Evolutionary conservation across 2,797 vertebrate genomes (phyloP).

Genomic region (Lagorchestes hirsutus): DNA sequence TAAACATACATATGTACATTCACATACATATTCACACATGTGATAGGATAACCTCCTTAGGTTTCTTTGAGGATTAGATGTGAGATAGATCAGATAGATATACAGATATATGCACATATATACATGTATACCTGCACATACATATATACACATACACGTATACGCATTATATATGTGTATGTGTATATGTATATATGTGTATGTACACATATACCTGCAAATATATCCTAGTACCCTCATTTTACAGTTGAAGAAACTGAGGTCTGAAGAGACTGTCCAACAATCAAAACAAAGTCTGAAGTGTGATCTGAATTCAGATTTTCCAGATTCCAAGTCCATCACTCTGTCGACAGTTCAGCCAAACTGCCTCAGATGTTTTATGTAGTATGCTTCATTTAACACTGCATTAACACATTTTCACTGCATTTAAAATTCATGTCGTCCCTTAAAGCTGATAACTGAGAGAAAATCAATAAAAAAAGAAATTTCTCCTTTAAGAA

Average conservation of each 20-base stretch:
- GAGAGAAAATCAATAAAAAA: background rate
- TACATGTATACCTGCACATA: too few relatives aligned
- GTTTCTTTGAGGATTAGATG: background rate
- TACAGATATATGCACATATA: background rate
- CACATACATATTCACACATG: background rate
- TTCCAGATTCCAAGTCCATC: background rate
- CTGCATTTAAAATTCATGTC: background rate
- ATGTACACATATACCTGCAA: too few relatives aligned
- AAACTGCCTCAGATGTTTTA: background rate
- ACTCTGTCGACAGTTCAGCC: background rate
- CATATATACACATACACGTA: too few relatives aligned
- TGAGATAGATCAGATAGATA: background rate
- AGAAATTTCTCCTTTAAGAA: background rate
- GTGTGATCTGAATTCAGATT: background rate
- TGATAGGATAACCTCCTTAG: background rate
- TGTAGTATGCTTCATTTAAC: background rate
- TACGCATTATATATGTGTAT: too few relatives aligned
- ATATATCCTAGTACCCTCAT: background rate
- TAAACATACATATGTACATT: too few relatives aligned
- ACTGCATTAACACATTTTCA: background rate
- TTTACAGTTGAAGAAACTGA: background rate
- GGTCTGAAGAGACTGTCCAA: background rate
- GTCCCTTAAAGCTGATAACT: background rate
- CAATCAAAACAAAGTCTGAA: background rate
- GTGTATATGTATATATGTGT: too few relatives aligned